phyloP scores from a whole-genome alignment of 2,797 vertebrate genomes.

The Emydoidea blandingii region DNA sequence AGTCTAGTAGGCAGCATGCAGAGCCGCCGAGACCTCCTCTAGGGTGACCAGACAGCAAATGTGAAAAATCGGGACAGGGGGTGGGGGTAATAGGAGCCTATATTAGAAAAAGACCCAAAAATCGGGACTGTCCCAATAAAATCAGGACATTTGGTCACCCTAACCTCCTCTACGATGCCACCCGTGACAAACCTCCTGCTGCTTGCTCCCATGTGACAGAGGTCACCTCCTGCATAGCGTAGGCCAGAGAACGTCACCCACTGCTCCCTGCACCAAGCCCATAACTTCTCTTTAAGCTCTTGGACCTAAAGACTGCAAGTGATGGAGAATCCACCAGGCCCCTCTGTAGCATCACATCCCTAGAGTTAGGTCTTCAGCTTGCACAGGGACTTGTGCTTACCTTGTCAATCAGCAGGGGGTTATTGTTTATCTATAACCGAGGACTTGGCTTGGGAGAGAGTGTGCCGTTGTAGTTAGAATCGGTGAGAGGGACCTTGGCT shows the following conservation, averaged over 20 bases:
- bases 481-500: background rate
- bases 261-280: background rate
- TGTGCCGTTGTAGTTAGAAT: background rate
- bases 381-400: background rate
- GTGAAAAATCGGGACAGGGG: too few relatives aligned
- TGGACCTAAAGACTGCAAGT: too few relatives aligned
- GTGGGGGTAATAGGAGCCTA: too few relatives aligned
- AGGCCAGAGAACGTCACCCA: background rate
- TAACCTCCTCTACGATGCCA: too few relatives aligned
- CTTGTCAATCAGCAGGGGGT: background rate
- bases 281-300: background rate
- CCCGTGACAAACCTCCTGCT: too few relatives aligned
- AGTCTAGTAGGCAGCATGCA: background rate
- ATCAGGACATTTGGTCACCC: too few relatives aligned
- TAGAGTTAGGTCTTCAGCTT: background rate
- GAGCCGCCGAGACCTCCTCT: background rate
- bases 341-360: too few relatives aligned
- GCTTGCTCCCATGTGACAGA: background rate
- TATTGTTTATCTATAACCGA: background rate
- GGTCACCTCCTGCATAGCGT: background rate
- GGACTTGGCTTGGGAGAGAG: background rate
- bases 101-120: too few relatives aligned
- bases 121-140: too few relatives aligned
- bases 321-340: too few relatives aligned
- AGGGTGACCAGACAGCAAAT: too few relatives aligned